These are phyloP conservation scores for Petroica traversi DNA, from an alignment of 2,113 vertebrate genomes.

Conservation along the genomic window DNA sequence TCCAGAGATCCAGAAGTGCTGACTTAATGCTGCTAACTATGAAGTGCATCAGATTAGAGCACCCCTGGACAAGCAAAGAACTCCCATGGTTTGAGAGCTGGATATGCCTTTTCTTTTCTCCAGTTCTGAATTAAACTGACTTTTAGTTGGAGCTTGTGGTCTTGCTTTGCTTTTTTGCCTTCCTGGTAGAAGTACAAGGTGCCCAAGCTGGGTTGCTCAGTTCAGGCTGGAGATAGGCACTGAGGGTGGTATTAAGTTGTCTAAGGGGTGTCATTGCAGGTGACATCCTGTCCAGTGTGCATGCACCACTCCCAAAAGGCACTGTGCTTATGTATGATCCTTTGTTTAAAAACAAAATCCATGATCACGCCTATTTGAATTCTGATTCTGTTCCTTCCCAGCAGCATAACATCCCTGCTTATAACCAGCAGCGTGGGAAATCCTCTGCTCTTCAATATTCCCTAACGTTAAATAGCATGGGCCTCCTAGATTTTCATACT, in stretches of 20 bases:
- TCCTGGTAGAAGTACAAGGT: not conserved
- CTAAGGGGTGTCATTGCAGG: not conserved
- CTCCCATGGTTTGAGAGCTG: not conserved
- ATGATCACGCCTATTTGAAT: not conserved
- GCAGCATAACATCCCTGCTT: not conserved
- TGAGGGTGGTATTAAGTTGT: not conserved
- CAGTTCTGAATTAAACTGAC: not conserved
- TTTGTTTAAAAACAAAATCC: not conserved
- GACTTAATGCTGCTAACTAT: not conserved
- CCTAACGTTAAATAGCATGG: not conserved
- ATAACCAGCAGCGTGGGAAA: not conserved
- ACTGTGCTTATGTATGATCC: not conserved
- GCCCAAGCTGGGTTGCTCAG: not conserved
- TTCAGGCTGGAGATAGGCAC: not conserved
- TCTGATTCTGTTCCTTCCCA: not conserved
- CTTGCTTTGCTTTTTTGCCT: not conserved
- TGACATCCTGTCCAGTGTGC: not conserved
- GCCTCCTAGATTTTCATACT: constrained; percentile 34
- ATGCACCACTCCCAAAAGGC: not conserved
- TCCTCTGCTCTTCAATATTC: constrained; percentile 9
- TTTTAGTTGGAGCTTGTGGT: not conserved
- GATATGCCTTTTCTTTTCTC: not conserved
- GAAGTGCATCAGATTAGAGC: not conserved
- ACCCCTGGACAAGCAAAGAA: not conserved
- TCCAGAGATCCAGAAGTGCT: not conserved